Evolutionary conservation across 2,888 invertebrate genomes (phyloP).

Genomic region (Troides helena): DNA sequence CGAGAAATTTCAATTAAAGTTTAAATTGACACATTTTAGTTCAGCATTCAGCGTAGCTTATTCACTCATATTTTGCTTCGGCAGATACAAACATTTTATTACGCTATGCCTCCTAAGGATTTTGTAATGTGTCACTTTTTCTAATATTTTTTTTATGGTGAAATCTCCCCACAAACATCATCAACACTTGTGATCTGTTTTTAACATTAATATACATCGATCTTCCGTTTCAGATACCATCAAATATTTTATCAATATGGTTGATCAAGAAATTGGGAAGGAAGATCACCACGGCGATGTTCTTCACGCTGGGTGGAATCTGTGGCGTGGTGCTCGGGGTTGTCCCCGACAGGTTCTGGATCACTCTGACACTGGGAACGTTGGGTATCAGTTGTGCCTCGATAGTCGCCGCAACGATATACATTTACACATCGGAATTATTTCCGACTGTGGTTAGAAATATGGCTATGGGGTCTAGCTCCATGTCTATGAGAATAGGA

Average conservation of each 20-base stretch:
- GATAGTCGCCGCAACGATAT: constrained; percentile 89
- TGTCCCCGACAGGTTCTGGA: constrained; percentile 72
- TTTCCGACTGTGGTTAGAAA: constrained; percentile 94
- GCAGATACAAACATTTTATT: too few species aligned
- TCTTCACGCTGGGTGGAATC: constrained; percentile 81
- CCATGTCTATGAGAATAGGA: constrained; percentile 90
- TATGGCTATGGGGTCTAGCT: constrained; percentile 90
- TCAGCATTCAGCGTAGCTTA: too few species aligned
- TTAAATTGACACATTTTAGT: too few species aligned
- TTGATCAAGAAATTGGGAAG: constrained; percentile 84
- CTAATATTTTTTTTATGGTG: too few species aligned
- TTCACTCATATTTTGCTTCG: too few species aligned
- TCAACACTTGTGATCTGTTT: too few species aligned
- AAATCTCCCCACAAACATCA: too few species aligned
- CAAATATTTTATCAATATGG: constrained; percentile 71
- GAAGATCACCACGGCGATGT: constrained; percentile 80
- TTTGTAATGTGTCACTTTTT: too few species aligned
- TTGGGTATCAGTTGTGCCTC: constrained; percentile 89
- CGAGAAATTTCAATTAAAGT: too few species aligned
- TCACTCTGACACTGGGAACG: constrained; percentile 83
- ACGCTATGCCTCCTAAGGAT: too few species aligned
- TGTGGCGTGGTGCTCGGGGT: constrained; percentile 82
- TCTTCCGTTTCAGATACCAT: constrained; percentile 79
- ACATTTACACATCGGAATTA: constrained; percentile 91
- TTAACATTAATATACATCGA: too few species aligned